phyloP scores from a whole-genome alignment of 2,888 invertebrate genomes.

The Taenaris catops region DNA sequence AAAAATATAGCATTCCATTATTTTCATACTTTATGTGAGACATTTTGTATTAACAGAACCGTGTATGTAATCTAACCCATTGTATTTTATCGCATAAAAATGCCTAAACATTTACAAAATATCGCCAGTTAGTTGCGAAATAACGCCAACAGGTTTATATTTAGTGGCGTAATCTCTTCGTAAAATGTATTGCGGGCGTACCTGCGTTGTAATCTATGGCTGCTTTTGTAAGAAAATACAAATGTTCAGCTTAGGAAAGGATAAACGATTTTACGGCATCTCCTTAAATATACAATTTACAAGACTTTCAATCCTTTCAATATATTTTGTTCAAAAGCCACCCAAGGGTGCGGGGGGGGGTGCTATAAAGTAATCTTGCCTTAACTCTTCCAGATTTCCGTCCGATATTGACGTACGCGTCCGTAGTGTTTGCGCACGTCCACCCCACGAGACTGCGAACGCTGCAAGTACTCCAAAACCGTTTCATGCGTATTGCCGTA shows the following conservation, averaged over 20 bases:
- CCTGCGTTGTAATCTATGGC: constrained; percentile 29
- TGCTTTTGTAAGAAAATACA: constrained; percentile 27
- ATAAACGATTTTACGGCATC: no score
- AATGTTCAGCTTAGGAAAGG: constrained; percentile 47
- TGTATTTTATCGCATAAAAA: constrained; percentile 21
- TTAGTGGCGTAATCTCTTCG: constrained; percentile 27
- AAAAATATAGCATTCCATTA: not conserved
- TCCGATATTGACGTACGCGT: no score
- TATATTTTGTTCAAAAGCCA: no score
- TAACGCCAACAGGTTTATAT: constrained; percentile 28
- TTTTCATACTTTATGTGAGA: constrained; percentile 4
- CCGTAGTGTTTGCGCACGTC: no score
- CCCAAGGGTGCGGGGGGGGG: no score
- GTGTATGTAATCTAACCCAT: constrained; percentile 7
- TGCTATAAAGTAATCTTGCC: no score
- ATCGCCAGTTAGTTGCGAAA: constrained; percentile 24
- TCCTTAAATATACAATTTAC: no score
- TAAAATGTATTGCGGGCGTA: constrained; percentile 26
- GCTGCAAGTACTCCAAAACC: no score
- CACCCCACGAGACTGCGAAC: no score
- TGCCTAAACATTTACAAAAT: constrained; percentile 24
- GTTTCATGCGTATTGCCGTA: no score
- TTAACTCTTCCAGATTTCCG: no score
- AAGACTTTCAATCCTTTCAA: no score
- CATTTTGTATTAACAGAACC: constrained; percentile 1